Percentiles rank a stretch among this genome's conserved stretches.
These are phyloP conservation scores for Cheilosia urbana DNA, from an alignment of 2,888 invertebrate genomes.

Conservation along the genomic window DNA sequence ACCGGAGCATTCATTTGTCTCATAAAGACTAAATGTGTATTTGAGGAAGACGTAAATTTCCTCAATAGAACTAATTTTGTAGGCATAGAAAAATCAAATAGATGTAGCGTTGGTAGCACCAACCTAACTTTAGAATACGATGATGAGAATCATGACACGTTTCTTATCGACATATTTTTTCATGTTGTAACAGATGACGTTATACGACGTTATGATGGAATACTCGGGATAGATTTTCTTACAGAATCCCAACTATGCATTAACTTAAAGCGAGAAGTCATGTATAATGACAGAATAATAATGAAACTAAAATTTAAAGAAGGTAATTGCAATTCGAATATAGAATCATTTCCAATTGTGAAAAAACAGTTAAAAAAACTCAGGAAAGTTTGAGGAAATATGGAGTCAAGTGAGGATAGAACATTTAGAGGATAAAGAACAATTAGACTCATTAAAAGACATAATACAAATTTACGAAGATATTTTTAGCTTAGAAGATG, in stretches of 20 bases:
- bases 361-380: not conserved
- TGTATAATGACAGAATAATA: no score
- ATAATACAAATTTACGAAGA: not conserved
- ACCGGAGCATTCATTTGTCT: not conserved
- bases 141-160: no score
- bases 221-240: not conserved
- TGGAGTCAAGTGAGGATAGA: constrained; percentile 2
- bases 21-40: not conserved
- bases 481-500: constrained; percentile 1
- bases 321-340: no score
- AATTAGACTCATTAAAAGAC: not conserved
- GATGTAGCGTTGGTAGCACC: not conserved
- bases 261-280: not conserved
- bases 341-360: no score
- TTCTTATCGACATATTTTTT: not conserved
- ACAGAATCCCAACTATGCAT: not conserved
- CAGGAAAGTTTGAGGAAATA: not conserved
- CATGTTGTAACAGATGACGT: not conserved
- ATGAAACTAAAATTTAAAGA: no score
- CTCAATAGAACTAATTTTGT: no score
- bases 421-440: not conserved
- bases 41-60: no score
- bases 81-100: no score
- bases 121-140: not conserved
- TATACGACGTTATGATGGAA: constrained; percentile 1